phyloP scores from a whole-genome alignment of 2,888 invertebrate genomes.

The Pandemis corylana region DNA sequence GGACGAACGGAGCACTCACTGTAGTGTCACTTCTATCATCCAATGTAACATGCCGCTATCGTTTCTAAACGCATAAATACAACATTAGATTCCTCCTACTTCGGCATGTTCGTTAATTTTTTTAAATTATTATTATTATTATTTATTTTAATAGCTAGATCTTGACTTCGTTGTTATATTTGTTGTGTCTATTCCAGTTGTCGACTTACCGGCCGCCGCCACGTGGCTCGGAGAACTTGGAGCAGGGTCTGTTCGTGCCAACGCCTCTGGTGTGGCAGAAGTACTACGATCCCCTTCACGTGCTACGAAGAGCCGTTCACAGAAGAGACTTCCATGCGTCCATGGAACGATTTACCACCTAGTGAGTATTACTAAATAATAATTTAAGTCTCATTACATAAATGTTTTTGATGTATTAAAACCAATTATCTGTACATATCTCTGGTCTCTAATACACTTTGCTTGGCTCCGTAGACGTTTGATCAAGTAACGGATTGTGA shows the following conservation, averaged over 20 bases:
- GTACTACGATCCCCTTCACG: conserved; percentile 97
- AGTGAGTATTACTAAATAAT: conserved; percentile 84
- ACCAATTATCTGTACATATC: no score
- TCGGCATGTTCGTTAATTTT: no score
- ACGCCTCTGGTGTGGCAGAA: conserved; percentile 95
- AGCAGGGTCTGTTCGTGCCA: conserved; percentile 95
- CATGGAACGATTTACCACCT: conserved; percentile 96
- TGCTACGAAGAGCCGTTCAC: conserved; percentile 95
- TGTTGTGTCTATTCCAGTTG: conserved; percentile 76
- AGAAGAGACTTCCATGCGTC: conserved; percentile 96
- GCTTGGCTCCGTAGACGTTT: no score
- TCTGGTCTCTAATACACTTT: no score
- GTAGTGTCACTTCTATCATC: no score
- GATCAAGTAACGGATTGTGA: no score
- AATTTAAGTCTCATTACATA: no score
- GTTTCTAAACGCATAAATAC: no score
- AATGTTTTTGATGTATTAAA: not conserved
- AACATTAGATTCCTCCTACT: no score
- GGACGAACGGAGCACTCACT: no score
- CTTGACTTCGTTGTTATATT: not conserved
- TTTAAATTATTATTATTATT: no score
- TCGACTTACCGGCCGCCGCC: conserved; percentile 94
- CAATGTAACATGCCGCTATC: no score
- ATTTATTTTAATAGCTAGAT: not conserved
- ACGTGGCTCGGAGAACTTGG: conserved; percentile 89